These are phyloP conservation scores for Parauchenoglanis punctatus DNA, from an alignment of 2,797 vertebrate species.

Conservation along the genomic window DNA sequence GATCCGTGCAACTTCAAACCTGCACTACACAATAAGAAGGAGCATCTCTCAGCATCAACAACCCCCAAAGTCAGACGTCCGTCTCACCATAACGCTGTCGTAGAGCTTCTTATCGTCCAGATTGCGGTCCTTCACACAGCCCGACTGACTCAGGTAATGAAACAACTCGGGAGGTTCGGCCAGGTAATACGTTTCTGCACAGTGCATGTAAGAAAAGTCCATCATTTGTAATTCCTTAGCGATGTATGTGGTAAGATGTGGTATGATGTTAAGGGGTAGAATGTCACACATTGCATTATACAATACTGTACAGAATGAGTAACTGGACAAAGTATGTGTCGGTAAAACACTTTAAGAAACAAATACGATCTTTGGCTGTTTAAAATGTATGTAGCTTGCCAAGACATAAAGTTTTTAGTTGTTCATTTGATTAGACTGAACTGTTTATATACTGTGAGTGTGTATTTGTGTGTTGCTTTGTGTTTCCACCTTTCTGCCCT, in stretches of 20 bases:
- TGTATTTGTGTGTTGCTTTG: background rate
- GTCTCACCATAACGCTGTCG: slow-evolving; percentile 85
- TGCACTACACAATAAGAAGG: too few species aligned
- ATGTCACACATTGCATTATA: background rate
- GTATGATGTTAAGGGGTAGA: background rate
- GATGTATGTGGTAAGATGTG: background rate
- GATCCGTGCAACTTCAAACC: background rate
- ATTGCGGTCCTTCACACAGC: slow-evolving; percentile 85
- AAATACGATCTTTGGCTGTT: background rate
- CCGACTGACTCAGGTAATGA: slow-evolving; percentile 87
- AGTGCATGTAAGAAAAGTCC: background rate
- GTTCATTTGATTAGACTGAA: background rate
- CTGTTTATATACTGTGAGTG: background rate
- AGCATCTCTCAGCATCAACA: background rate
- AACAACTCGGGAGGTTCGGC: slow-evolving; percentile 82
- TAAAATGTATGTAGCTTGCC: too few species aligned
- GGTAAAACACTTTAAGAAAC: background rate
- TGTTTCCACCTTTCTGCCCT: slow-evolving; percentile 82
- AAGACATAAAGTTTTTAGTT: background rate
- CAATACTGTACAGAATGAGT: background rate
- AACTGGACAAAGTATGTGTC: background rate
- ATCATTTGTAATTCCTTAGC: background rate
- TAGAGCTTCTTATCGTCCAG: slow-evolving; percentile 85
- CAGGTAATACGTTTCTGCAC: slow-evolving; percentile 78
- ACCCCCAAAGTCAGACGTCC: background rate